Conservation (phyloP, 2,888 invertebrate genomes). For the Nemoura dubitans region DNA sequence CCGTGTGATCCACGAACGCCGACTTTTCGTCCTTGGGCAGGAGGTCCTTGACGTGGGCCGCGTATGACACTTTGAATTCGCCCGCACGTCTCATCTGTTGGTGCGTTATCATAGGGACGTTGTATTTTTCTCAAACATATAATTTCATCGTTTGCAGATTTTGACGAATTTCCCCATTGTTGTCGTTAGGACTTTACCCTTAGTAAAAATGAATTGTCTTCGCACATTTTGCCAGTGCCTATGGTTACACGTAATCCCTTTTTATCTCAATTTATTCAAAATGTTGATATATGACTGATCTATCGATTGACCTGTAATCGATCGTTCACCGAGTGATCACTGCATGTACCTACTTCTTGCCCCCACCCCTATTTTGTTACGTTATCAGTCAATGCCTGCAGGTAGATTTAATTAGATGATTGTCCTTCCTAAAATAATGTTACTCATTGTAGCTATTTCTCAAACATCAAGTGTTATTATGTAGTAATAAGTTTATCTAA, state of each 20-base stretch:
- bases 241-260: too few relatives aligned
- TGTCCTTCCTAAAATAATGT: neutral
- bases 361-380: neutral
- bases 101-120: neutral
- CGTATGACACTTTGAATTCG: constrained; percentile 78
- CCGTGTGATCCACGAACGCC: constrained; percentile 74
- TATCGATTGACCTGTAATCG: neutral
- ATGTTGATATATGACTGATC: neutral
- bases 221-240: too few relatives aligned
- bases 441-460: neutral
- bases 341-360: neutral
- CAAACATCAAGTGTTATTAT: neutral
- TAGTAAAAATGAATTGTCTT: too few relatives aligned
- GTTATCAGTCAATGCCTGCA: neutral
- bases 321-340: constrained; percentile 8
- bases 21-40: constrained; percentile 72
- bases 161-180: too few relatives aligned
- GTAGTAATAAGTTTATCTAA: neutral
- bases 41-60: constrained; percentile 70
- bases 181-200: too few relatives aligned
- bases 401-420: neutral
- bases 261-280: neutral
- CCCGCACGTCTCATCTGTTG: constrained; percentile 79
- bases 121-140: too few relatives aligned
- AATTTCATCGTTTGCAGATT: too few relatives aligned